Evolutionary conservation across 2,113 vertebrate genomes (phyloP), one percentile per base, ranked within the genome.

Genomic region (Hymenochirus boettgeri): DNA sequence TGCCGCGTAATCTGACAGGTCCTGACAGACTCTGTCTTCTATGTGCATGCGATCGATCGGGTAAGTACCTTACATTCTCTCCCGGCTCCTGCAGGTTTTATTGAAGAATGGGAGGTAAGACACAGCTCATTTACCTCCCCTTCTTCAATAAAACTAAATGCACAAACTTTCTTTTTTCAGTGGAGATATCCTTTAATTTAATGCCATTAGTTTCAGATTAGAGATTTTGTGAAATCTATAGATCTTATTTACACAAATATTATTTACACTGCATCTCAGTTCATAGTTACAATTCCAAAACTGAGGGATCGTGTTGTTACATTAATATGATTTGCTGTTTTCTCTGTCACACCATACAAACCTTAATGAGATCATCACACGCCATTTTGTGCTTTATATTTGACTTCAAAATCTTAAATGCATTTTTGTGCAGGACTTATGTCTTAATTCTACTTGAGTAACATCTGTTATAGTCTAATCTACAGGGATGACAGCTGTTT

Each of bases 401-500:
- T 27, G 11, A 17, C n/a, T 29, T 15, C 25, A 55, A 19, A 64
- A 10, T 42, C 42, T 51, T 54, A 45, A 45, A 26, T 55, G 25
- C 21, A 47, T 26, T n/a, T 39, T 48, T 56, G 22, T 10, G 21
- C 19, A 46, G 21, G 42, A 18, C 19, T 55, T 21, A 45, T 31
- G 37, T 22, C 18, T 5, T 27, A 55, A n/a, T 64, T 13, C 26
- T 47, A 64, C 39, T 46, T 56, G 52, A 64, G 19, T 37, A 56
- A 39, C 62, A 64, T 56, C 37, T 64, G 52, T 56, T 64, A 25
- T 22, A 17, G 27, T 26, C 37, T 17, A 56, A 18, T 47, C 52
- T 56, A 17, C 39, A 56, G 37, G 26, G 62, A 7, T 47, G 52
- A 56, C 39, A 56, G 51, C 62, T 64, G 52, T 64, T 64, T 55